phyloP scores from a whole-genome alignment of 1,140 invertebrate species.

The Leptestheria dahalacensis region DNA sequence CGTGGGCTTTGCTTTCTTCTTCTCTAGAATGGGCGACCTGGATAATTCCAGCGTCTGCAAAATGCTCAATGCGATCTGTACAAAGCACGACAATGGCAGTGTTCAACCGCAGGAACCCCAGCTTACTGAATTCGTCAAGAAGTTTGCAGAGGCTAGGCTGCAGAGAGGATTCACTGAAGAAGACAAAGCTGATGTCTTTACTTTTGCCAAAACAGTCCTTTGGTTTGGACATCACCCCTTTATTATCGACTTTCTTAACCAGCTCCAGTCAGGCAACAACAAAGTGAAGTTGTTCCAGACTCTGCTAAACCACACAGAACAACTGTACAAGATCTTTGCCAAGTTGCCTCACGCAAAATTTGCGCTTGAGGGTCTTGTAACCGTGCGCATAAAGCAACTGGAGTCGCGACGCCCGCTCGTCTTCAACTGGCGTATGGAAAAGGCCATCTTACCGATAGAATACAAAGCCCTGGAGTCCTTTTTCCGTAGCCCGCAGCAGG shows the following conservation, averaged over 20 bases:
- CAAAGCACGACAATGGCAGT: neutral
- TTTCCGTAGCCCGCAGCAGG: no score
- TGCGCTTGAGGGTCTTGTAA: neutral
- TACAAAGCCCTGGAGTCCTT: no score
- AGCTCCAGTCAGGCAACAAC: neutral
- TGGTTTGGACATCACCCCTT: neutral
- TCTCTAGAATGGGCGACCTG: no score
- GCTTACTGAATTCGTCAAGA: neutral
- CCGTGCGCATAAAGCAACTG: neutral
- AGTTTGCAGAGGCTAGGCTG: neutral
- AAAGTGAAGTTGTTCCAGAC: neutral
- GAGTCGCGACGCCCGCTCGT: neutral
- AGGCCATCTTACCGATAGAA: neutral
- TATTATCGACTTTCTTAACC: neutral
- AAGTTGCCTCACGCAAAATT: neutral
- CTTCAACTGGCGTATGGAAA: neutral
- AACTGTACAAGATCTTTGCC: neutral
- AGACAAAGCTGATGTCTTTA: neutral
- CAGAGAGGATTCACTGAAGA: neutral
- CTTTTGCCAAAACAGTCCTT: neutral
- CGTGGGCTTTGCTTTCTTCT: no score
- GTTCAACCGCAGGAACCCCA: no score
- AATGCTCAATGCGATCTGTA: neutral
- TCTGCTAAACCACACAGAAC: neutral
- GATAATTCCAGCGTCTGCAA: no score